Base-by-base conservation (phyloP, 2,888 invertebrate species). In the Gibbula magus region DNA sequence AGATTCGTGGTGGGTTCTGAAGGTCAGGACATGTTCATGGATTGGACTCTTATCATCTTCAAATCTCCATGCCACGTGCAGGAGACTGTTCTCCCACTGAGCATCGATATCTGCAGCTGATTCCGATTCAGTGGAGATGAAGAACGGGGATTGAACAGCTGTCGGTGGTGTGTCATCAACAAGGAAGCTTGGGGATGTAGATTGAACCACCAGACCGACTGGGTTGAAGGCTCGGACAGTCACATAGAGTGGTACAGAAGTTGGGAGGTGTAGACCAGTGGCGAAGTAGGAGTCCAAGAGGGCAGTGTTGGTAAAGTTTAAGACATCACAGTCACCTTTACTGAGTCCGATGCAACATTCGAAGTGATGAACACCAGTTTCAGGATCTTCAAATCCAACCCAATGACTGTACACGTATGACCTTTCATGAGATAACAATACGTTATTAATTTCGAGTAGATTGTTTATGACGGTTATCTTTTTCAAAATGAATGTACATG, bases 21-120 rank as follows among this genome's bases (percentile, higher is more conserved):
- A 67, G 0, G 82, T 53, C 4, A 86, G n/a, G 16, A 75, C 53
- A 16, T 85, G 83, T 52, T 74, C 75, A 2, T 74, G 16, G 10
- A 87, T 83, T 10, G 82, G 82, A 70, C 85, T 86, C 56, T 84
- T 82, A 2, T 66, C 10, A 45, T 87, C 87, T 5, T 3, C 4
- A 70, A 85, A 85, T 13, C 75, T 61, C 84, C 84, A 85, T 0
- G 25, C 20, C 25, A 80, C 7, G 13, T 75, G 45, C 1, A 86
- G 25, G n/a, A 87, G 18, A 10, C 86, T 86, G 52, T 80, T 81
- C 2, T 87, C 87, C 81, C 83, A 84, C 22, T 80, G 70, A 16
- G 1, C 35, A 5, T 18, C 35, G 35, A 45, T 73, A 20, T 73
- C 35, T n/a, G 18, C 18, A 32, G 29, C 13, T 10, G 10, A 18